Percentiles rank a stretch among this genome's conserved stretches.
Evolutionary conservation across 2,888 invertebrate genomes (phyloP).

Genomic region (Rotaria socialis): DNA sequence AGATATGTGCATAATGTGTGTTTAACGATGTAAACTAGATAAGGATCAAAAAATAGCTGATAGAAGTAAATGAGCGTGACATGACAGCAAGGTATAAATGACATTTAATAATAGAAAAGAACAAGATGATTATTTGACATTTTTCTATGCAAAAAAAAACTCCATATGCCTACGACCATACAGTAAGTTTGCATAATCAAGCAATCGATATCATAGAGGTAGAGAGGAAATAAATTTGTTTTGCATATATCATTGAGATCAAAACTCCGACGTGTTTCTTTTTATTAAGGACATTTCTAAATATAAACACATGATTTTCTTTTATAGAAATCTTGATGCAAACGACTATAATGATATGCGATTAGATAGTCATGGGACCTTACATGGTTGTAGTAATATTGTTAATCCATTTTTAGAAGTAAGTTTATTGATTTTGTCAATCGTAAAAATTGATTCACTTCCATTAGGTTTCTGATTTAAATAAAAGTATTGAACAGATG

Average conservation of each 20-base stretch:
- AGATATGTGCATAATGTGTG: neutral
- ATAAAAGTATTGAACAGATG: constrained; percentile 48
- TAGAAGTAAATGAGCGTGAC: neutral
- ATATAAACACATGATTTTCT: neutral
- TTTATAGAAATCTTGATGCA: constrained; percentile 35
- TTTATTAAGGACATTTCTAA: neutral
- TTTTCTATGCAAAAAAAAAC: too few relatives aligned
- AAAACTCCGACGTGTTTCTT: neutral
- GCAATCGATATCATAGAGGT: neutral
- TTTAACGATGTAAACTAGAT: neutral
- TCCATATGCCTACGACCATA: too few relatives aligned
- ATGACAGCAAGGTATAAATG: neutral
- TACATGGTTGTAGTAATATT: constrained; percentile 49
- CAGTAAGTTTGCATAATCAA: neutral
- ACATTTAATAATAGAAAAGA: neutral
- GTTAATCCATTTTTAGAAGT: constrained; percentile 67
- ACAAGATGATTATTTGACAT: too few relatives aligned
- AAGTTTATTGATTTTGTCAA: constrained; percentile 47
- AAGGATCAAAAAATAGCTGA: neutral
- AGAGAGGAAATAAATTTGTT: neutral
- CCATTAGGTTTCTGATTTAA: constrained; percentile 51
- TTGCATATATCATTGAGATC: neutral
- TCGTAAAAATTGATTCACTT: neutral
- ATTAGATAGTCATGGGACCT: constrained; percentile 44
- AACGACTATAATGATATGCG: constrained; percentile 49